Base-by-base conservation (phyloP, 2,113 vertebrate genomes). In the Antigone vipio region DNA sequence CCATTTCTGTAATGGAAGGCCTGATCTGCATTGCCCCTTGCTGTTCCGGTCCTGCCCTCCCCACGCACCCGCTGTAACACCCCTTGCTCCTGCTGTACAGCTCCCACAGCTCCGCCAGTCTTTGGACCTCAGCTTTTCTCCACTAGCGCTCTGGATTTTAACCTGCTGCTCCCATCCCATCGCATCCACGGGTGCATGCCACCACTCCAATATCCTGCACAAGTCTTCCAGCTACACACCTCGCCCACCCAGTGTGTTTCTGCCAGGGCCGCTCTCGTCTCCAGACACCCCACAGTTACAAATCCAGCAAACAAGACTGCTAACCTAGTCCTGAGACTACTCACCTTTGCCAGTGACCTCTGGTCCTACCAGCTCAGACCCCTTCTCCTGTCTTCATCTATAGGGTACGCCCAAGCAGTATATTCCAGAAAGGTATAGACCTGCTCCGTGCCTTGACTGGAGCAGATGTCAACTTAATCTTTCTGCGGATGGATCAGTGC, bases 1-100 rank as follows among this genome's bases (percentile, higher is more conserved):
- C 13, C n/a, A 19, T 67, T 77, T 42, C 62, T 63, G 58, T 30
- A 44, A 40, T 6, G 11, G 58, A 96, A 67, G 38, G 26, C 32
- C 40, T 11, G 23, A 68, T 35, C 15, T 9, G 2, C 64, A 78
- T 34, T 0, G 14, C 64, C 58, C 56, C 35, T 30, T 84, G 71
- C 45, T 29, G 23, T 17, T 56, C 5, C 1, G 12, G 27, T 50
- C 49, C 52, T 69, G 71, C 44, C 15, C 32, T 72, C 45, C 15
- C 40, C 44, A 56, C 1, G 5, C 4, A 29, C 2, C 11, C 2
- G 1, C 44, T 27, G 11, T 2, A 3, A 64, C 11, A 30, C 15
- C 11, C 40, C 40, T 85, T 5, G 2, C 45, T 92, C 55, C 74
- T 40, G 49, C 21, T 8, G 1, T 16, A 47, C 20, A 12, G 35